Percentiles rank a stretch among this genome's conserved stretches.
These are phyloP conservation scores for Neosilurus hyrtlii DNA, from an alignment of 2,797 vertebrate genomes.

Conservation along the genomic window DNA sequence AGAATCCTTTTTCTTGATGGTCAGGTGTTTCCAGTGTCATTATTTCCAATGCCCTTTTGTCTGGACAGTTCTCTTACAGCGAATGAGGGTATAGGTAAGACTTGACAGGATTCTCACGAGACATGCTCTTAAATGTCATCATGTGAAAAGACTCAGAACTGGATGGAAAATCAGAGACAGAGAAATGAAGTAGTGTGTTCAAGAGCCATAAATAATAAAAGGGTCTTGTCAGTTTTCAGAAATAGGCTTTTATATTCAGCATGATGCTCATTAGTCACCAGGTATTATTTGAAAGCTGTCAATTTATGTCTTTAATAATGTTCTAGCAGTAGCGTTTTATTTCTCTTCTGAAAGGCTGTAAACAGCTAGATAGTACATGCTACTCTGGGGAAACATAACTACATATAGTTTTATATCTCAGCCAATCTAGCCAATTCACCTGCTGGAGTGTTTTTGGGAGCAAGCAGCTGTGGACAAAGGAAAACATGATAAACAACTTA, in stretches of 20 bases:
- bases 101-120: conserved; percentile 8
- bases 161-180: background rate
- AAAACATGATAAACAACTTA: background rate
- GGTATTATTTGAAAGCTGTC: conserved; percentile 1
- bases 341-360: background rate
- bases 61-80: conserved; percentile 1
- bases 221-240: conserved; percentile 3
- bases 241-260: conserved; percentile 4
- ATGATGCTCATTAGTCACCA: background rate
- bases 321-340: background rate
- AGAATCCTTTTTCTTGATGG: conserved; percentile 10
- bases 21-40: conserved; percentile 33
- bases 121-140: conserved; percentile 37
- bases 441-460: background rate
- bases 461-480: background rate
- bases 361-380: background rate
- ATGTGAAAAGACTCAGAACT: conserved; percentile 21
- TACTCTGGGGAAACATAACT: background rate
- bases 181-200: conserved; percentile 8
- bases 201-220: background rate
- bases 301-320: background rate
- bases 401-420: background rate
- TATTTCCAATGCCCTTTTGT: background rate
- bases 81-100: background rate
- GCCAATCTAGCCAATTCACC: background rate